A percentile compares a stretch with the other conserved stretches of the same genome.
Evolutionary conservation across 2,113 vertebrate species (phyloP).

Genomic region (Hemichromis elongatus): DNA sequence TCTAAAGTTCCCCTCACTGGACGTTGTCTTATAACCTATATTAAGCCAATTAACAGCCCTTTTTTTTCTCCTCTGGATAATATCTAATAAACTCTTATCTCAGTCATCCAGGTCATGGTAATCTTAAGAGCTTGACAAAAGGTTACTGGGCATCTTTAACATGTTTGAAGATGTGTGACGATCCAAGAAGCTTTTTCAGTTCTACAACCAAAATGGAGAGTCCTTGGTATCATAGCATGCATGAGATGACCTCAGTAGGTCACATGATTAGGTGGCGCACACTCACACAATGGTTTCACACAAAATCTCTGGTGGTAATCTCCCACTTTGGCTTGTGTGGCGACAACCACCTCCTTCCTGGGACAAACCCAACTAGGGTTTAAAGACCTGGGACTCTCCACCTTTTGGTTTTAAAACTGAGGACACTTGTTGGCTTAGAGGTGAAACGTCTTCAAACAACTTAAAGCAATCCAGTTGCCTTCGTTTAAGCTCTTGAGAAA

Average conservation of each 20-base stretch:
- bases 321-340: background rate
- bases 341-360: background rate
- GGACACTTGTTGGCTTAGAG: background rate
- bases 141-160: background rate
- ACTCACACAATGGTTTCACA: background rate
- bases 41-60: too few species aligned
- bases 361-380: background rate
- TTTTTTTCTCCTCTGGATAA: background rate
- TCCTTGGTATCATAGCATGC: background rate
- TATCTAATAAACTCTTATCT: background rate
- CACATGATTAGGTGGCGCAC: background rate
- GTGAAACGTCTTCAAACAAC: background rate
- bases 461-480: background rate
- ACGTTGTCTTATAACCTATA: too few species aligned
- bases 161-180: background rate
- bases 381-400: background rate
- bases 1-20: background rate
- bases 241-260: background rate
- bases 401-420: background rate
- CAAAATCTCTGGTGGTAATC: background rate
- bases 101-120: background rate
- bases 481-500: background rate
- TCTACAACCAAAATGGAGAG: background rate
- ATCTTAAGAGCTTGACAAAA: background rate
- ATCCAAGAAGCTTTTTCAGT: background rate